These are phyloP conservation scores for Lagothrix lagotricha DNA, from an alignment of 2,797 vertebrate species.

Conservation along the genomic window DNA sequence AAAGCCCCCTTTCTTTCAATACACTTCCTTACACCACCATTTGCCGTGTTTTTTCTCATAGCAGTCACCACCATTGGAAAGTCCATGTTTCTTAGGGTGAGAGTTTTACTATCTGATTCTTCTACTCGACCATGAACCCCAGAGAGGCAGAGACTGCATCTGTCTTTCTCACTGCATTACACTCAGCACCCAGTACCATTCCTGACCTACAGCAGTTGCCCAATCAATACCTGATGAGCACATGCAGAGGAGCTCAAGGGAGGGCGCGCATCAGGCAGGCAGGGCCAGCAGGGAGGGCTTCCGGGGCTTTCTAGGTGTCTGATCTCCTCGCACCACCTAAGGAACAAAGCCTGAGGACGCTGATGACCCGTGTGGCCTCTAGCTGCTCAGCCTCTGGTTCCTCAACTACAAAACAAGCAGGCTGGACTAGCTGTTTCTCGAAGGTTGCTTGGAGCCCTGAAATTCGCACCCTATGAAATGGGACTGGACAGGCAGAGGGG, in stretches of 20 bases:
- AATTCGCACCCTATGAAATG: neutral
- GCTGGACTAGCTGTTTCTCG: neutral
- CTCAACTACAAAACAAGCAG: neutral
- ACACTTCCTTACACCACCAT: neutral
- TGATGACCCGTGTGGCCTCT: neutral
- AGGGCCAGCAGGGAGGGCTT: neutral
- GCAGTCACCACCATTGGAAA: neutral
- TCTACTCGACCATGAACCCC: neutral
- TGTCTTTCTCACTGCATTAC: neutral
- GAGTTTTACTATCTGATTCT: neutral
- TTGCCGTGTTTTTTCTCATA: neutral
- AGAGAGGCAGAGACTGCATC: neutral
- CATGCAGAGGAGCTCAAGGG: neutral
- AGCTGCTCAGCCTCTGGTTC: neutral
- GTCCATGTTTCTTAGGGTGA: neutral
- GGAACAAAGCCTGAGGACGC: neutral
- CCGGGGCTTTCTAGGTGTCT: neutral
- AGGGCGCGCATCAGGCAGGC: rapidly evolving
- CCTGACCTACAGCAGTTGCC: neutral
- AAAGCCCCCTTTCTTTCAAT: neutral
- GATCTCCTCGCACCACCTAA: neutral
- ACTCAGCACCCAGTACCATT: neutral
- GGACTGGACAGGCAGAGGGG: neutral
- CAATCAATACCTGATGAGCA: neutral
- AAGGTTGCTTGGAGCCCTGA: neutral